Conservation (phyloP, 2,113 vertebrate species). For the Lichenostomus cassidix region DNA sequence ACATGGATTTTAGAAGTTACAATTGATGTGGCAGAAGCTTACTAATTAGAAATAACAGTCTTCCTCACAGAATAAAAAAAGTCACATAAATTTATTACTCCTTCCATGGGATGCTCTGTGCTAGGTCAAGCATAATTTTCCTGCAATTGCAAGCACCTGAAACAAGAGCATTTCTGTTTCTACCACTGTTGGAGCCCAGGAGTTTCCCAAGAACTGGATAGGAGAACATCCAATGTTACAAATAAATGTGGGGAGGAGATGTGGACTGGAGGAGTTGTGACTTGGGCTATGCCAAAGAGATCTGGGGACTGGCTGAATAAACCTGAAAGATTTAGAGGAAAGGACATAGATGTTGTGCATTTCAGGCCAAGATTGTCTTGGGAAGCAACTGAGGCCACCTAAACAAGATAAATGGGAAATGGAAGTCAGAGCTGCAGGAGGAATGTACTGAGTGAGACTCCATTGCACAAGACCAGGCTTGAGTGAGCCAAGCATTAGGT, state of each 20-base stretch:
- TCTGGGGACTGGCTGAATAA: not conserved
- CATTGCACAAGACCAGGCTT: not conserved
- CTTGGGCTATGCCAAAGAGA: not conserved
- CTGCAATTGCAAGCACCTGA: not conserved
- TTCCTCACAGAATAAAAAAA: not conserved
- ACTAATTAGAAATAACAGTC: not conserved
- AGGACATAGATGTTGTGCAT: not conserved
- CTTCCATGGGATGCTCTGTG: rapidly evolving
- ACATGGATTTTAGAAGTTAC: not conserved
- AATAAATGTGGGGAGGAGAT: not conserved
- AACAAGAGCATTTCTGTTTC: not conserved
- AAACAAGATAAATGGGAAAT: not conserved
- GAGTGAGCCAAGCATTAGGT: rapidly evolving
- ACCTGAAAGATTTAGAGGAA: not conserved
- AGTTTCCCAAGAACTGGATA: not conserved
- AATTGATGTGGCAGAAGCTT: not conserved
- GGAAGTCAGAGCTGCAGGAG: not conserved
- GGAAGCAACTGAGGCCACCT: not conserved
- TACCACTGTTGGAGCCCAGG: not conserved
- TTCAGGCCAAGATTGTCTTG: not conserved
- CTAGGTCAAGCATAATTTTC: not conserved
- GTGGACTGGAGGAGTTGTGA: not conserved
- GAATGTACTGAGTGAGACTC: not conserved
- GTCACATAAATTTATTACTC: not conserved
- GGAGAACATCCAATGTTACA: not conserved